Percentiles rank a stretch among this genome's conserved stretches.
These are phyloP conservation scores for Myopa testacea DNA, from an alignment of 2,888 invertebrate species.

Conservation along the genomic window DNA sequence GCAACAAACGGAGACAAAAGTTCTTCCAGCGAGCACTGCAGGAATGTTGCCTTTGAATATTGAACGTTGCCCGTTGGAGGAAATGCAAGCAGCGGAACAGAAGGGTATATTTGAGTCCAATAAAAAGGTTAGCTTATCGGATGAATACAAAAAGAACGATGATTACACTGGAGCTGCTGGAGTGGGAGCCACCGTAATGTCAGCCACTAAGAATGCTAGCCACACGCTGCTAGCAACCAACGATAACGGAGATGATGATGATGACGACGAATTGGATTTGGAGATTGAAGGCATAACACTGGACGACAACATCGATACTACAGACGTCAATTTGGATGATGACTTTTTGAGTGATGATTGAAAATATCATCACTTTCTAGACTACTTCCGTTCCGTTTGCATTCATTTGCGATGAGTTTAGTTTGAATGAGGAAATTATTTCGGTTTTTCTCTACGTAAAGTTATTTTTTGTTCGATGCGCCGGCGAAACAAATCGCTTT, in stretches of 20 bases:
- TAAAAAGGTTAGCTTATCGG: constrained; percentile 46
- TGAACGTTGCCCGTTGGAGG: constrained; percentile 78
- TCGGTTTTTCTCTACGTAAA: too few species aligned
- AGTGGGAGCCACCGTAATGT: constrained; percentile 24
- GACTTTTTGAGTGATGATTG: constrained; percentile 73
- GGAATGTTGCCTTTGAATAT: constrained; percentile 72
- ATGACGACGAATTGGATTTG: constrained; percentile 84
- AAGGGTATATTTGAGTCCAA: constrained; percentile 68
- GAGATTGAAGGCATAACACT: constrained; percentile 86
- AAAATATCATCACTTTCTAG: constrained; percentile 18
- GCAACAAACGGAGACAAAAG: constrained; percentile 58
- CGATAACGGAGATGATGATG: constrained; percentile 69
- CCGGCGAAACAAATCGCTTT: background rate
- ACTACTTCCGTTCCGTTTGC: background rate
- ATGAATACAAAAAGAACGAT: constrained; percentile 61
- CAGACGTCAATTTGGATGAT: constrained; percentile 80
- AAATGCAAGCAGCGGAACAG: constrained; percentile 75
- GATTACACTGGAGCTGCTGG: constrained; percentile 47
- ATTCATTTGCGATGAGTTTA: background rate
- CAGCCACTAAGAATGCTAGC: constrained; percentile 36
- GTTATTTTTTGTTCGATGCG: background rate
- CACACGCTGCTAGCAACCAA: background rate
- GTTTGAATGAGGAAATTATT: background rate
- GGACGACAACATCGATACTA: constrained; percentile 82
- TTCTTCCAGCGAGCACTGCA: constrained; percentile 73